Evolutionary conservation across 2,888 invertebrate genomes (phyloP), one percentile per base, ranked within the genome.

Genomic region (Cerastis rubricosa): DNA sequence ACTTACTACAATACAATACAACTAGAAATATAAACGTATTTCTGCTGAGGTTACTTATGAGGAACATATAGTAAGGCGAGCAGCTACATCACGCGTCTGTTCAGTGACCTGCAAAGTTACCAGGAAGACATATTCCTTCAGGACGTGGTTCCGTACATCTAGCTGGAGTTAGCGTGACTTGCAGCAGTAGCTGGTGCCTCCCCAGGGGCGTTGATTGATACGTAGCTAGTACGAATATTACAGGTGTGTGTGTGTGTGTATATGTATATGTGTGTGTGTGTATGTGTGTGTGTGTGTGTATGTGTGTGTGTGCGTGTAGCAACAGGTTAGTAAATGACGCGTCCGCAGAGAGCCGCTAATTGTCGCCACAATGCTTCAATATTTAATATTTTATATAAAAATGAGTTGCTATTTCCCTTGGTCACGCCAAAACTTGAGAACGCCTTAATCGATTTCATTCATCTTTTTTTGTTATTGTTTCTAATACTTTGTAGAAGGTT

Each of bases 141-240:
- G 40, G 45, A 69, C 51, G 22, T 45, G 22, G 22, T 43, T 29
- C 14, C 11, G 19, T 51, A 57, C 29, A 59, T 57, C 45, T 8
- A 43, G 45, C 76, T 59, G 45, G 22, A 64, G 57, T 45, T 63
- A n/a, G 57, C 76, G 80, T 64, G 75, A 43, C 71, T 19, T 45
- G 29, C 6, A 25, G 61, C 51, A 45, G 45, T 54, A 22, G 40
- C 59, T 17, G 25, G 45, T 35, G 22, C 35, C 22, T 69, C 40
- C 64, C 59, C n/a, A 8, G 66, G 51, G 66, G n/a, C 45, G 25
- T 2, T 68, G 47, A 35, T 29, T 22, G 73, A 35, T 25, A n/a
- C 35, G 25, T 49, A 49, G 17, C 29, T 14, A 47, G 43, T 14
- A 64, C 3, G 43, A 40, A 5, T n/a, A 47, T 71, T 35, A 35